Conservation (phyloP, 2,888 invertebrate species). For the Lissocephala sabroskyi region DNA sequence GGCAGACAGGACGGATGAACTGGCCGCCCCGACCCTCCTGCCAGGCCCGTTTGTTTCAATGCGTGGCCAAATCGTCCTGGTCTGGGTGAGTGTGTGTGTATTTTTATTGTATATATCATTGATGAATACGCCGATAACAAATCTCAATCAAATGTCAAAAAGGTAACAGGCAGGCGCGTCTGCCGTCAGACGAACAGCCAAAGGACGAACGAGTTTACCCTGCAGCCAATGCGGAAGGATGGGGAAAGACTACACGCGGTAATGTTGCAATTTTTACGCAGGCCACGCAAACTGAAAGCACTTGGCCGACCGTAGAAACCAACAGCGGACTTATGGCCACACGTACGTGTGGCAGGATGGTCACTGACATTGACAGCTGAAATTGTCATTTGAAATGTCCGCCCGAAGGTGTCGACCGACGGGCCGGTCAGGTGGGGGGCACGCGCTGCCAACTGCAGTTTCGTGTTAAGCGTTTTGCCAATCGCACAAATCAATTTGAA, state of each 20-base stretch:
- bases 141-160: constrained; percentile 73
- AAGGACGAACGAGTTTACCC: too few relatives aligned
- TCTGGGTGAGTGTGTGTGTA: constrained; percentile 24
- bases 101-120: constrained; percentile 69
- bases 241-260: constrained; percentile 65
- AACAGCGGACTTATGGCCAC: neutral
- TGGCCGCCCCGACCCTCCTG: too few relatives aligned
- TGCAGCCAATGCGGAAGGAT: too few relatives aligned
- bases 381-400: constrained; percentile 62
- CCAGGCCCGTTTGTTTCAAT: constrained; percentile 11
- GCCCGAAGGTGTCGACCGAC: constrained; percentile 39
- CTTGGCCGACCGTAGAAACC: neutral
- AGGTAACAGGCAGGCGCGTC: constrained; percentile 65
- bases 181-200: neutral
- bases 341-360: neutral
- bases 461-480: too few relatives aligned
- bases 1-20: too few relatives aligned
- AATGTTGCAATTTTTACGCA: constrained; percentile 70
- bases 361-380: constrained; percentile 52
- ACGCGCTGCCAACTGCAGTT: too few relatives aligned
- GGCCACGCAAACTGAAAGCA: constrained; percentile 24
- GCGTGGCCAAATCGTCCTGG: neutral
- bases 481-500: too few relatives aligned
- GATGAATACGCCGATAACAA: constrained; percentile 71
- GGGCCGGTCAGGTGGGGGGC: neutral